Evolutionary conservation across 2,888 invertebrate species (phyloP), one percentile per base, ranked within the genome.

Genomic region (Cryptophagus acutangulus): DNA sequence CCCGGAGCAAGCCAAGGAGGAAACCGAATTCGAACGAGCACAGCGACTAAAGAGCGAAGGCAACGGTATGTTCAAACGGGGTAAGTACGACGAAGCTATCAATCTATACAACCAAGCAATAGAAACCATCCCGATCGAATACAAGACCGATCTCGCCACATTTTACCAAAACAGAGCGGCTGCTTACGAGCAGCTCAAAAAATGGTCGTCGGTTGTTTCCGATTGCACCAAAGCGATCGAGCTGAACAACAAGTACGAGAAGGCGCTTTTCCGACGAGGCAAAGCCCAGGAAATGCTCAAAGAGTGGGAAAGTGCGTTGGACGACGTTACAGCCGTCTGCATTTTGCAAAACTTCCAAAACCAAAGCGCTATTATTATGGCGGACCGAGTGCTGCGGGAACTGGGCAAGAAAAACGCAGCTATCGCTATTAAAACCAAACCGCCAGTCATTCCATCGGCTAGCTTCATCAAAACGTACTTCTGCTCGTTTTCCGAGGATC

Each of bases 101-200:
- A 69, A 76, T 18, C 80, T 83, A 55, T 99, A 99, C 65, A 87
- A 88, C 55, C 86, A 87, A 71, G 97, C 97, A 1, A 96, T 99
- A 38, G 89, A 92, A 55, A 76, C 85, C 18, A 94, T 94, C 59
- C 87, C 90, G 0, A 71, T 74, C 46, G 78, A 86, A 40, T 79
- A 84, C 54, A 74, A 74, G 16, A 76, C 77, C 1, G 90, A 89
- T 54, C 71, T 93, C 39, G 84, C 95, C 1, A 93, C 90, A 10
- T 93, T 90, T 70, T 93, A 92, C 68, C 96, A 96, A 68, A 96
- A 96, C 65, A 81, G 94, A 57, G 96, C 95, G 8, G 96, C 95
- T 10, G 89, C 93, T 29, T 90, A 91, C 68, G 95, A 95, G 68
- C 88, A 92, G 68, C 72, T 93, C 62, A 83, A 85, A 69, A 86